phyloP scores from a whole-genome alignment of 2,113 vertebrate species.

The Anseranas semipalmata region DNA sequence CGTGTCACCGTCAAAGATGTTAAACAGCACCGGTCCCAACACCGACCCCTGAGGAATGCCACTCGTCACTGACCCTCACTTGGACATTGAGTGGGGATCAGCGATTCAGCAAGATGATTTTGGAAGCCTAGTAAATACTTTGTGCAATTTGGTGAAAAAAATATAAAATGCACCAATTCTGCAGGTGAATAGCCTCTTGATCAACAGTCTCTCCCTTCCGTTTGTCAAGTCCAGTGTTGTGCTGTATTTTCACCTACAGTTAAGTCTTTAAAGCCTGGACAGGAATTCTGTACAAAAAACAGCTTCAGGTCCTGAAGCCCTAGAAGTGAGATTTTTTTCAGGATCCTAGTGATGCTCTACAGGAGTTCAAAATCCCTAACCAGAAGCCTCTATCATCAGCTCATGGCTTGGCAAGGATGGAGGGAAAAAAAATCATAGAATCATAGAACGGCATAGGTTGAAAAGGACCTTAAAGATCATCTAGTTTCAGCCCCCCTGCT shows the following conservation, averaged over 20 bases:
- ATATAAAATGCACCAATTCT: background rate
- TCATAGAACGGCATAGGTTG: too few species aligned
- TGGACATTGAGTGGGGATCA: too few species aligned
- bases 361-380: background rate
- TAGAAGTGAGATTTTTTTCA: background rate
- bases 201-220: fast-evolving
- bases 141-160: background rate
- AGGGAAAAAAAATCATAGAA: too few species aligned
- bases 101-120: background rate
- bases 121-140: background rate
- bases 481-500: too few species aligned
- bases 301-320: background rate
- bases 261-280: background rate
- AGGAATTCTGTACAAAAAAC: background rate
- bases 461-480: too few species aligned
- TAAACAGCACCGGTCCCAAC: too few species aligned
- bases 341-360: background rate
- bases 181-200: background rate
- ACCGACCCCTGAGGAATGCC: too few species aligned
- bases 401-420: background rate
- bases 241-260: background rate
- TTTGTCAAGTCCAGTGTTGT: fast-evolving
- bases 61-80: too few species aligned
- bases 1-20: too few species aligned
- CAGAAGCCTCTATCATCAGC: background rate